These are phyloP conservation scores for Drosophila sproati DNA, from an alignment of 1,140 invertebrate genomes.

Conservation along the genomic window DNA sequence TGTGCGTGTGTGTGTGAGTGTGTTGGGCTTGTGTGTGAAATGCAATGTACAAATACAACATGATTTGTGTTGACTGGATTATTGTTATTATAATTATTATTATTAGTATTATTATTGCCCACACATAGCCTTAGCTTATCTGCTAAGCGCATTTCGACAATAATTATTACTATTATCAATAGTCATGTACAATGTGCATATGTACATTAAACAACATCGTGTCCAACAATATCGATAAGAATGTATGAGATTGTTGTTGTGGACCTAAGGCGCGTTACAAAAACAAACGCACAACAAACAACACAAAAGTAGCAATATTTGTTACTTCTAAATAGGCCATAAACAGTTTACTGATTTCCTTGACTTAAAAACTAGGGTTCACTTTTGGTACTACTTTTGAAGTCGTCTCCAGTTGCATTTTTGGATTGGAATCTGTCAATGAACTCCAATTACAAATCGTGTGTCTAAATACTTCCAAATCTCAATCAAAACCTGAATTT, in stretches of 20 bases:
- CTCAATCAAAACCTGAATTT: too few relatives aligned
- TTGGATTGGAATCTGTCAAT: too few relatives aligned
- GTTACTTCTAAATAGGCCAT: too few relatives aligned
- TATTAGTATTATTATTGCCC: slow-evolving; percentile 17
- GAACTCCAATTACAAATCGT: too few relatives aligned
- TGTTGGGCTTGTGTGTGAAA: slow-evolving; percentile 14
- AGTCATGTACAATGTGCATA: slow-evolving; percentile 46
- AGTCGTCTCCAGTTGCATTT: too few relatives aligned
- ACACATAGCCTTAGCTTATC: slow-evolving; percentile 58
- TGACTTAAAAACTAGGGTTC: too few relatives aligned
- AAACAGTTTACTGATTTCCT: too few relatives aligned
- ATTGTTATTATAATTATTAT: slow-evolving; percentile 29
- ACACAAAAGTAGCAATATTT: background rate
- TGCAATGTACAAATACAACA: slow-evolving; percentile 34
- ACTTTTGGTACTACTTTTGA: too few relatives aligned
- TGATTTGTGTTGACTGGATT: slow-evolving; percentile 29
- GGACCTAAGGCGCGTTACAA: slow-evolving; percentile 6
- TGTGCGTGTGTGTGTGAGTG: slow-evolving; percentile 13
- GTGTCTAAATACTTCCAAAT: too few relatives aligned
- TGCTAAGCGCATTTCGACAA: slow-evolving; percentile 67
- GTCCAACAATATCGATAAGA: slow-evolving; percentile 38
- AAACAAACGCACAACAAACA: background rate
- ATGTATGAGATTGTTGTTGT: slow-evolving; percentile 3
- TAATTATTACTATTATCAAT: slow-evolving; percentile 72
- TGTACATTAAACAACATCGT: slow-evolving; percentile 1